A percentile compares a stretch with the other conserved stretches of the same genome.
phyloP scores from a whole-genome alignment of 2,888 invertebrate species.

The Platycheirus rosarum region DNA sequence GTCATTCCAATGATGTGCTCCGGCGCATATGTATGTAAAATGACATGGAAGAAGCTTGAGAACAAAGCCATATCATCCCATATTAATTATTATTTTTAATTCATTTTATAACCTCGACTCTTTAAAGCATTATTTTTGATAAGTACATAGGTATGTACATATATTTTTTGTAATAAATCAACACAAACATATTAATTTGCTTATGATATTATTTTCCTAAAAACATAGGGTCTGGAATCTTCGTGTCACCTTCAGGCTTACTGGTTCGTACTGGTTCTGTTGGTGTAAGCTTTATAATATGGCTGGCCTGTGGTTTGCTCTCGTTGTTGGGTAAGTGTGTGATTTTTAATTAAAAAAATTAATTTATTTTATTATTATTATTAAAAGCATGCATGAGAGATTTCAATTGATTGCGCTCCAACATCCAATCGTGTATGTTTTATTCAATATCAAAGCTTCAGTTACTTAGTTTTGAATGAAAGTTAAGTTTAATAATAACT shows the following conservation, averaged over 20 bases:
- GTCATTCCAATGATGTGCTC: no score
- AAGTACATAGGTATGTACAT: no score
- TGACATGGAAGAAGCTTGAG: no score
- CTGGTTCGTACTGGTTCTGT: constrained; percentile 95
- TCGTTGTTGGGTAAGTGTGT: constrained; percentile 90
- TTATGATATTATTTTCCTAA: constrained; percentile 71
- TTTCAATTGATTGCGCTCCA: background rate
- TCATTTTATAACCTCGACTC: background rate
- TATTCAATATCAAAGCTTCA: constrained; percentile 11
- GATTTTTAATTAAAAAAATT: constrained; percentile 7
- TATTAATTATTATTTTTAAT: no score
- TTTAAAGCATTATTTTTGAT: background rate
- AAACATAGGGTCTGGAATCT: constrained; percentile 95
- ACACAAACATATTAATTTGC: background rate
- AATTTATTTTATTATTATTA: constrained; percentile 32
- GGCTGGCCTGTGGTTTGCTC: constrained; percentile 96
- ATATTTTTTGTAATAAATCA: background rate
- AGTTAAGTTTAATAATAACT: no score
- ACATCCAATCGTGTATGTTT: background rate
- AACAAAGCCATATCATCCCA: no score
- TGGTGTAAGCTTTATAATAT: constrained; percentile 96
- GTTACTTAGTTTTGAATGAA: no score
- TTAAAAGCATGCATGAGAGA: background rate
- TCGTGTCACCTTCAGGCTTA: constrained; percentile 98
- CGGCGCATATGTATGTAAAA: no score